A percentile compares a stretch with the other conserved stretches of the same genome.
Evolutionary conservation across 2,113 vertebrate species (phyloP).

Genomic region (Bubo scandiacus): DNA sequence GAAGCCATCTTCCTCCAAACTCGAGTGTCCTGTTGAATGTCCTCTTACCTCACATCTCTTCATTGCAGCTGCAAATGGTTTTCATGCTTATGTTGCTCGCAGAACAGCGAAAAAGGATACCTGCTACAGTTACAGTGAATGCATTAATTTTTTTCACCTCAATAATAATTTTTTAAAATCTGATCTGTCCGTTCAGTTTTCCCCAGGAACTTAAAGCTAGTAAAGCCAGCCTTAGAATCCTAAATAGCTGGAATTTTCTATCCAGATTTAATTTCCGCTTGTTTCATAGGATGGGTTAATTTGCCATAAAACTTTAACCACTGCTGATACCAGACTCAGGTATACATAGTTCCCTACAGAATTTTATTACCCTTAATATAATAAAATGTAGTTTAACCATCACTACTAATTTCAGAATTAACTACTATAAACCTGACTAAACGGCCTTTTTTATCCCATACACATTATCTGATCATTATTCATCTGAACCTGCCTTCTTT

Average conservation of each 20-base stretch:
- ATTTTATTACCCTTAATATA: conserved; percentile 5
- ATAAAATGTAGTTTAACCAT: conserved; percentile 42
- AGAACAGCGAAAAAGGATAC: background rate
- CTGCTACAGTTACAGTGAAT: background rate
- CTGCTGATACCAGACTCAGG: background rate
- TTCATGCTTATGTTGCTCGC: background rate
- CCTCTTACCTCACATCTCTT: background rate
- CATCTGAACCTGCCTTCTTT: background rate
- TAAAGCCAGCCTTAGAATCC: background rate
- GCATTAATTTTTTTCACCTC: background rate
- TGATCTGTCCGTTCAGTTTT: background rate
- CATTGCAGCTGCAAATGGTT: background rate
- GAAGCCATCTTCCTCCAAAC: background rate
- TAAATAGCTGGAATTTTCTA: background rate
- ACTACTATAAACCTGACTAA: conserved; percentile 16
- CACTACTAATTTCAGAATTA: conserved; percentile 47
- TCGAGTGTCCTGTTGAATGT: background rate
- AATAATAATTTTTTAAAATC: background rate
- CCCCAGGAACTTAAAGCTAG: background rate
- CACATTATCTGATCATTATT: background rate
- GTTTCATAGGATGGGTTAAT: conserved; percentile 5
- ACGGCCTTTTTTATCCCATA: background rate
- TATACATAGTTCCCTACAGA: background rate
- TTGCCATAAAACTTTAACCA: conserved; percentile 20
- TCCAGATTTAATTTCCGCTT: background rate